A percentile compares a stretch with the other conserved stretches of the same genome.
Evolutionary conservation across 1,140 invertebrate genomes (phyloP).

Genomic region (Paracyclopina nana): DNA sequence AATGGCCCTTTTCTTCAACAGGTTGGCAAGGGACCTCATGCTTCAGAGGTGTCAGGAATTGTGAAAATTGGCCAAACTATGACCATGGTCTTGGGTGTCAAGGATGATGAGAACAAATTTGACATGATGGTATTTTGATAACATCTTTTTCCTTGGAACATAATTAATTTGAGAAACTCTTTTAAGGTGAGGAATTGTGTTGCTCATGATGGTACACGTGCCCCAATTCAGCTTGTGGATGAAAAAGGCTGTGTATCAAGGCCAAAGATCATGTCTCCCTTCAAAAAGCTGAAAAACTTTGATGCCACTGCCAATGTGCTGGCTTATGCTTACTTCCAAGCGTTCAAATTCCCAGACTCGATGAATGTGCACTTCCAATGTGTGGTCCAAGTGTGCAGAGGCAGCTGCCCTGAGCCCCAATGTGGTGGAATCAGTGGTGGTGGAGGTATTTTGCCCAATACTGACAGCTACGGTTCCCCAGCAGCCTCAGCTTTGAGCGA

Average conservation of each 20-base stretch:
- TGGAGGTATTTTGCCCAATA: no score
- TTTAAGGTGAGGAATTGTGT: constrained; percentile 52
- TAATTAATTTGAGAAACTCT: not conserved
- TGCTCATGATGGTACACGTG: constrained; percentile 55
- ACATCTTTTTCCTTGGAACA: not conserved
- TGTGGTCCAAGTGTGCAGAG: constrained; percentile 79
- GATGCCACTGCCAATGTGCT: constrained; percentile 78
- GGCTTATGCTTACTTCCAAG: constrained; percentile 76
- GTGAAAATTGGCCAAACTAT: constrained; percentile 88
- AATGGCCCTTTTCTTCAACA: no score
- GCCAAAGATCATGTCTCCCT: constrained; percentile 76
- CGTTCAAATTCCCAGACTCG: constrained; percentile 88
- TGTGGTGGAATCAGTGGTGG: constrained; percentile 45
- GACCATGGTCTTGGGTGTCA: constrained; percentile 86
- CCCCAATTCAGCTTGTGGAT: constrained; percentile 77
- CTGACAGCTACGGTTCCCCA: no score
- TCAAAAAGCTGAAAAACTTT: constrained; percentile 90
- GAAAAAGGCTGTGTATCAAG: constrained; percentile 73
- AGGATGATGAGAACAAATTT: constrained; percentile 86
- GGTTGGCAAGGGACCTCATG: constrained; percentile 76
- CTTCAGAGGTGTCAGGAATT: constrained; percentile 77
- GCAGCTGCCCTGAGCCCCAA: constrained; percentile 76
- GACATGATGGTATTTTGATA: constrained; percentile 53
- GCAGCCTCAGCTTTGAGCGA: no score
- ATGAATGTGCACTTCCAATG: constrained; percentile 96